Conservation (phyloP, 2,888 invertebrate genomes). For the Ganaspis brasiliensis region DNA sequence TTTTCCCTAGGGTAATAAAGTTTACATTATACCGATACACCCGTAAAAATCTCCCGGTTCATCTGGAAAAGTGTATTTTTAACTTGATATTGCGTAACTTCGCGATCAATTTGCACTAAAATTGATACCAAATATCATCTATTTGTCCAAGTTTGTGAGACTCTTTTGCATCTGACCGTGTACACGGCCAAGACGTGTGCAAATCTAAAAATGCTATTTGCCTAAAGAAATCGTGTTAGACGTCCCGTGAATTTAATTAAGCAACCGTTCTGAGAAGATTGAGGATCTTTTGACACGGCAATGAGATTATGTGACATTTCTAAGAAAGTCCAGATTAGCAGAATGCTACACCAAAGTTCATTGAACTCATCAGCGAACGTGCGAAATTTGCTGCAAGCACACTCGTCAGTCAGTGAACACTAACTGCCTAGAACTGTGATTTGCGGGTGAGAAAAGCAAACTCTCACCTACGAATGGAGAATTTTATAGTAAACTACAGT, state of each 20-base stretch:
- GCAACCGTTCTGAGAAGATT: constrained; percentile 58
- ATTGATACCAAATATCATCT: too few relatives aligned
- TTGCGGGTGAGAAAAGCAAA: constrained; percentile 42
- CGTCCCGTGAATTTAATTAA: constrained; percentile 53
- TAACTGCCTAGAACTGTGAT: constrained; percentile 38
- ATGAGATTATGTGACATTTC: constrained; percentile 65
- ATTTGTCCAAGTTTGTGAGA: too few relatives aligned
- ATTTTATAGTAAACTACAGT: constrained; percentile 34
- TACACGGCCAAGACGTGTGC: too few relatives aligned
- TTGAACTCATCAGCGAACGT: constrained; percentile 54
- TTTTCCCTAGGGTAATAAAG: too few relatives aligned
- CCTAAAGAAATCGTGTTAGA: not conserved
- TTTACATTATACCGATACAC: too few relatives aligned
- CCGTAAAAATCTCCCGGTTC: too few relatives aligned
- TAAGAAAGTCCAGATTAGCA: constrained; percentile 54
- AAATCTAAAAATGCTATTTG: not conserved
- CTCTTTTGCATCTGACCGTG: too few relatives aligned
- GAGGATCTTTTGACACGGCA: constrained; percentile 59
- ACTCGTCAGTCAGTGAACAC: constrained; percentile 8
- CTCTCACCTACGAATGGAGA: constrained; percentile 32
- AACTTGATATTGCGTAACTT: too few relatives aligned
- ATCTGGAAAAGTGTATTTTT: too few relatives aligned
- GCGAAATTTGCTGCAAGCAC: constrained; percentile 34
- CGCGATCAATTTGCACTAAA: too few relatives aligned
- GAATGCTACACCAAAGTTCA: constrained; percentile 49